Evolutionary conservation across 2,888 invertebrate genomes (phyloP).

Genomic region (Dryadula phaetusa): DNA sequence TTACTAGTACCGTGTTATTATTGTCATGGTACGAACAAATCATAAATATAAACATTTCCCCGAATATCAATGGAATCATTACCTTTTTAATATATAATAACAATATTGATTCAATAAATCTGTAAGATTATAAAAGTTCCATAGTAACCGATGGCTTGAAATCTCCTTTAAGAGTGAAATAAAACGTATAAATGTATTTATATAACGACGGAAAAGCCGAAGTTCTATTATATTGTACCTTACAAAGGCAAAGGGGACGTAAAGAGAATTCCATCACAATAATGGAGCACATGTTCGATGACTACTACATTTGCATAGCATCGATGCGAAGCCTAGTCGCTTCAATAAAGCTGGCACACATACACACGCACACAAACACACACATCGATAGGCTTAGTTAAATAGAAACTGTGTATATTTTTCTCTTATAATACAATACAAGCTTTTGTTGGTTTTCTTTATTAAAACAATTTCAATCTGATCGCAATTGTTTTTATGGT

Average conservation of each 20-base stretch:
- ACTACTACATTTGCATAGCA: slow-evolving; percentile 51
- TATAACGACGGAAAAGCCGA: slow-evolving; percentile 4
- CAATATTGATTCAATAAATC: too few species aligned
- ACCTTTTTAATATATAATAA: too few species aligned
- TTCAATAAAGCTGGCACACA: slow-evolving; percentile 17
- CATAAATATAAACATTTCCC: too few species aligned
- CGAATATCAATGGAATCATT: neutral
- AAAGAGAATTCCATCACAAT: slow-evolving; percentile 39
- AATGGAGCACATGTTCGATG: slow-evolving; percentile 41
- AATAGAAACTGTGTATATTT: neutral
- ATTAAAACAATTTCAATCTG: neutral
- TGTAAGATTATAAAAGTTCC: neutral
- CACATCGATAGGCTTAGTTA: neutral
- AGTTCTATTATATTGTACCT: slow-evolving; percentile 9
- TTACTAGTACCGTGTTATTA: too few species aligned
- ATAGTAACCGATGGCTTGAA: slow-evolving; percentile 12
- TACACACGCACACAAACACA: slow-evolving; percentile 5
- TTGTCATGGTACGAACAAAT: too few species aligned
- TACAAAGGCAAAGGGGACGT: slow-evolving; percentile 23
- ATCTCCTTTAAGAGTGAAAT: neutral
- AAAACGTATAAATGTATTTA: slow-evolving; percentile 20
- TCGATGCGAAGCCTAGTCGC: slow-evolving; percentile 33
- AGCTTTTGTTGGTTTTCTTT: neutral
- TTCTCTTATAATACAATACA: neutral
- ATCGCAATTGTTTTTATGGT: neutral